phyloP scores from a whole-genome alignment of 2,797 vertebrate genomes.

The Rhincodon typus region DNA sequence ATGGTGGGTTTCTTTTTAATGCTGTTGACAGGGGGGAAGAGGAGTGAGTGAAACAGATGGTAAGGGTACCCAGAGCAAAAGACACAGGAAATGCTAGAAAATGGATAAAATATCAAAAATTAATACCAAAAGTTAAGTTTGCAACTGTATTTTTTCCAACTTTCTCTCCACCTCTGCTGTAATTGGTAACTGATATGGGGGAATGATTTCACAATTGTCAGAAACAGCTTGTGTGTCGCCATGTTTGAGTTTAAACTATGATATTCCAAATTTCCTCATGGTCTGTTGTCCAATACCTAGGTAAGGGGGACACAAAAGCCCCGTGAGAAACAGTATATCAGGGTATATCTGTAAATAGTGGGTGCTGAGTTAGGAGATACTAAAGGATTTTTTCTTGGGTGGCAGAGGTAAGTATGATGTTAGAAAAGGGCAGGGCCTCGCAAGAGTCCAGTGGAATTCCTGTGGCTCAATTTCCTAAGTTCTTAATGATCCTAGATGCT shows the following conservation, averaged over 20 bases:
- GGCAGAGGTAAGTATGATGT: not conserved
- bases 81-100: not conserved
- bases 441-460: not conserved
- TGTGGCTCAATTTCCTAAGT: not conserved
- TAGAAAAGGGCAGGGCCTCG: not conserved
- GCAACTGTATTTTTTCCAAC: not conserved
- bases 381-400: not conserved
- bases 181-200: not conserved
- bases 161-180: not conserved
- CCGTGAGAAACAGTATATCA: not conserved
- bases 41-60: too few species aligned
- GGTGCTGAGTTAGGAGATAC: not conserved
- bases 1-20: too few species aligned
- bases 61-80: too few species aligned
- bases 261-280: not conserved
- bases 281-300: not conserved
- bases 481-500: not conserved
- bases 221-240: not conserved
- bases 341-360: not conserved
- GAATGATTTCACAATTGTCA: not conserved
- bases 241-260: not conserved
- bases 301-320: not conserved
- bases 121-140: not conserved
- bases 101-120: conserved; percentile 2
- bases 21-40: too few species aligned